These are phyloP conservation scores for Dinocampus coccinellae DNA, from an alignment of 2,888 invertebrate species.

Conservation along the genomic window DNA sequence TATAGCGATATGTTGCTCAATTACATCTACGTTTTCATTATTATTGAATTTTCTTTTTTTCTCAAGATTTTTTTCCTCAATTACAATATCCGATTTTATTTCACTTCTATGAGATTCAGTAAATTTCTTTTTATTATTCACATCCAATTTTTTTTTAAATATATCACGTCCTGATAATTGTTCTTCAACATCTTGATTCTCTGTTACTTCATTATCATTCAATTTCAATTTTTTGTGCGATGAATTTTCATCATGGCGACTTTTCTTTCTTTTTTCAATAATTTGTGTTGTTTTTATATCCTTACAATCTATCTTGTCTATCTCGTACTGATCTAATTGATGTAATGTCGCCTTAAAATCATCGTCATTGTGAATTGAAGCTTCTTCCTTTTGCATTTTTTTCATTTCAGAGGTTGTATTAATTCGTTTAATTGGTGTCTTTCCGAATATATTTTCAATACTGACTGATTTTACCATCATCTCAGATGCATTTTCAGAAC, in stretches of 20 bases:
- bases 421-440: conserved; percentile 74
- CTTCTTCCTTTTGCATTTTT: conserved; percentile 51
- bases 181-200: conserved; percentile 21
- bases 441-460: conserved; percentile 74
- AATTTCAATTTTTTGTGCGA: conserved; percentile 40
- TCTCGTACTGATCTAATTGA: conserved; percentile 72
- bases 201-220: conserved; percentile 35
- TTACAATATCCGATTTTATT: conserved; percentile 36
- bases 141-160: conserved; percentile 12
- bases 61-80: conserved; percentile 41
- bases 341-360: conserved; percentile 79
- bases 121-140: conserved; percentile 20
- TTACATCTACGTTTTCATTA: conserved; percentile 67
- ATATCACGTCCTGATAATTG: background rate
- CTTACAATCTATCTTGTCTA: conserved; percentile 67
- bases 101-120: conserved; percentile 1
- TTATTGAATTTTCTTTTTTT: conserved; percentile 30
- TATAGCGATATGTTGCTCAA: conserved; percentile 79
- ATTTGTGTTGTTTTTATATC: conserved; percentile 25
- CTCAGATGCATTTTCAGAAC: conserved; percentile 51
- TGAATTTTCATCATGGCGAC: conserved; percentile 29
- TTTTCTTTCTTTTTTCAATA: conserved; percentile 29
- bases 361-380: conserved; percentile 75
- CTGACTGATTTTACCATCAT: conserved; percentile 64
- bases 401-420: conserved; percentile 67